Evolutionary conservation across 2,797 vertebrate species (phyloP).

Genomic region (Anas bahamensis): DNA sequence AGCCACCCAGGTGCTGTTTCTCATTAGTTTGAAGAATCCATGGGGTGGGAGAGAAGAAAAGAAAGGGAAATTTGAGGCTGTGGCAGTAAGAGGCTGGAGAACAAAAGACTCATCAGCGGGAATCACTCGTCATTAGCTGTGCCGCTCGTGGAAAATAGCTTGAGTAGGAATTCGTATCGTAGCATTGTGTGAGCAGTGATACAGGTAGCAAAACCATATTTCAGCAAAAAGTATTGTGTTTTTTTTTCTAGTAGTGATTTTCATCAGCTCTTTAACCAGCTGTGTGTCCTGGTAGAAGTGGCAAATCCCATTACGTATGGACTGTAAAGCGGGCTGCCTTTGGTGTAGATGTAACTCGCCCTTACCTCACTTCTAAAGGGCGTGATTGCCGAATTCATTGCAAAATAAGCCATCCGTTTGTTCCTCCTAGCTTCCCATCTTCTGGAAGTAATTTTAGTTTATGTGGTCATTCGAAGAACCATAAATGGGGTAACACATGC

Average conservation of each 20-base stretch:
- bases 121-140: background rate
- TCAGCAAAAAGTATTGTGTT: background rate
- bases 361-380: background rate
- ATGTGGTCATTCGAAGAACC: background rate
- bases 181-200: background rate
- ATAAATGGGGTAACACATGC: background rate
- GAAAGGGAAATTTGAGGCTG: background rate
- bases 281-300: background rate
- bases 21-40: background rate
- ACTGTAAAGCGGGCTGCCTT: background rate
- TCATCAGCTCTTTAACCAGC: background rate
- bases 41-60: background rate
- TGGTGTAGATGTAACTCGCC: background rate
- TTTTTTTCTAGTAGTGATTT: background rate
- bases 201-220: background rate
- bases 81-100: background rate
- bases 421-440: background rate
- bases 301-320: accelerated
- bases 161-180: background rate
- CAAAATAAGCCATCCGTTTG: background rate
- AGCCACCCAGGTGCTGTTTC: background rate
- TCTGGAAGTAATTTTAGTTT: background rate
- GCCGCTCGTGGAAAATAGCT: background rate
- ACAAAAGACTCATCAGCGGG: background rate
- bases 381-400: background rate